These are phyloP conservation scores for Calliopum simillimum DNA, from an alignment of 2,888 invertebrate species.

Conservation along the genomic window DNA sequence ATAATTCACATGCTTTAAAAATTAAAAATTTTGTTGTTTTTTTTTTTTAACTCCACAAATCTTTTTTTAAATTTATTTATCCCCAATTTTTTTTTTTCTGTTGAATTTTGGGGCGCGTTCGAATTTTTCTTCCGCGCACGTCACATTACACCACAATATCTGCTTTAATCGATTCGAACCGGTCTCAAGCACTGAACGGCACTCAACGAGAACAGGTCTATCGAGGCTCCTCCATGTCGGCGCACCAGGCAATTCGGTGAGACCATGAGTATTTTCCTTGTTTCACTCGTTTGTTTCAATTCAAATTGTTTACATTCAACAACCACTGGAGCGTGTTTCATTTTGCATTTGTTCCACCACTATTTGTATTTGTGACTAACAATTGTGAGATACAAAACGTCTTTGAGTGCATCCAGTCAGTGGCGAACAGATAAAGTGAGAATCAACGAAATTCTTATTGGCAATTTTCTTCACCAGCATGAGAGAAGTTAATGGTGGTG, in stretches of 20 bases:
- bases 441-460: too few relatives aligned
- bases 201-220: constrained; percentile 59
- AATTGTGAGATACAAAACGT: too few relatives aligned
- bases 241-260: constrained; percentile 4
- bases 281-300: constrained; percentile 25
- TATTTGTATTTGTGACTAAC: too few relatives aligned
- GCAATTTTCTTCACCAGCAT: too few relatives aligned
- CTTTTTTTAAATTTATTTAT: constrained; percentile 13
- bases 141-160: constrained; percentile 41
- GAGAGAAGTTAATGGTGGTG: too few relatives aligned
- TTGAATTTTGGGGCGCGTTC: constrained; percentile 29
- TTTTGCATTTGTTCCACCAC: too few relatives aligned
- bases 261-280: neutral
- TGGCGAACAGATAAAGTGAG: too few relatives aligned
- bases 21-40: constrained; percentile 2
- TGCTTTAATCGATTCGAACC: constrained; percentile 59
- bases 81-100: constrained; percentile 3
- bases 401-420: too few relatives aligned
- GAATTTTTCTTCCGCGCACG: constrained; percentile 36
- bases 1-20: neutral
- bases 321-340: too few relatives aligned
- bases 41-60: constrained; percentile 29
- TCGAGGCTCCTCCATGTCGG: constrained; percentile 45
- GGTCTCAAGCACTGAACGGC: constrained; percentile 62
- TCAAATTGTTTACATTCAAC: neutral